Base-by-base conservation (phyloP, 2,113 vertebrate genomes). In the Cynocephalus volans region DNA sequence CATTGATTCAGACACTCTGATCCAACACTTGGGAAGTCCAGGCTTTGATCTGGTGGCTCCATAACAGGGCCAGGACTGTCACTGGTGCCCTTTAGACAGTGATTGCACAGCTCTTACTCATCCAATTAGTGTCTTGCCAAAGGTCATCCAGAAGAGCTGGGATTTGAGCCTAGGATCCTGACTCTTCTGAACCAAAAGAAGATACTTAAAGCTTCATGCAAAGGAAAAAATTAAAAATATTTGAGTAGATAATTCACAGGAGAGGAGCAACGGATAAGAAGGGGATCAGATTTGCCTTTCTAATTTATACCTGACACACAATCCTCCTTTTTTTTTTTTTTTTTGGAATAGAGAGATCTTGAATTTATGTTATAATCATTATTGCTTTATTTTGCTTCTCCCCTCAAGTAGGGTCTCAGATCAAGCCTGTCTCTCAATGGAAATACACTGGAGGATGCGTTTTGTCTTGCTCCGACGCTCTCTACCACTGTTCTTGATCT, bases 401-500 rank as follows among this genome's bases (percentile, higher is more conserved):
- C 92, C 95, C 92, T 97, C 76, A 21, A 95, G 93, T 92, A 93
- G 88, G 56, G 76, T 67, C n/a, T 88, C 93, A 95, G 97, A 98
- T 98, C 97, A 98, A 97, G 97, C 97, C 97, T 86, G 97, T 97
- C 98, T 98, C 90, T 76, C 94, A 97, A 96, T 95, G 94, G 70
- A 21, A 96, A 98, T 91, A 95, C 98, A 96, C 94, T 36, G 87
- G 98, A 97, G 98, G 95, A 95, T 93, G 50, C 50, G 75, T 98
- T 98, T 98, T 98, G 97, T 98, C 98, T 98, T 98, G 98, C 97
- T 97, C 56, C 72, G 67, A 97, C 96, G 97, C 97, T 81, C 93
- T 92, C 96, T 97, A 96, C 97, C 96, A 88, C 97, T 97, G 93
- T 97, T 98, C 98, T 98, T 98, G 98, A 98, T 98, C 98, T 97